Evolutionary conservation across 2,888 invertebrate species (phyloP).

Genomic region (Drosophila infuscata): DNA sequence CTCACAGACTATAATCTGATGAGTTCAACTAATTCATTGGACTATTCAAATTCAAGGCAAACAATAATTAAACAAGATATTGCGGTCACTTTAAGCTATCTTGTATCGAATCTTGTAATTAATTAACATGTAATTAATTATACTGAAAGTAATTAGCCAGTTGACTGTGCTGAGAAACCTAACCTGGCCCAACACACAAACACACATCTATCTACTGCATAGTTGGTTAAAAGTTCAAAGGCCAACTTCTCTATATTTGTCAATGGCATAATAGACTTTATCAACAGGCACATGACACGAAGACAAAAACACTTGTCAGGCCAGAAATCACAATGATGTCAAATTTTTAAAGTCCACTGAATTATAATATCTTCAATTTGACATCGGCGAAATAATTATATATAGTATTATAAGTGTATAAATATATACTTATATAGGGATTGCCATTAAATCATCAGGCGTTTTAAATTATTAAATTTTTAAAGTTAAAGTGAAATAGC

Average conservation of each 20-base stretch:
- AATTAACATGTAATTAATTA: neutral
- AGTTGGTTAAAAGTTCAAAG: neutral
- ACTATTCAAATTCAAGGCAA: neutral
- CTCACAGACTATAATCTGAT: neutral
- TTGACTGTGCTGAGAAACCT: neutral
- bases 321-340: constrained; percentile 4
- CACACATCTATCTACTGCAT: constrained; percentile 1
- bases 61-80: neutral
- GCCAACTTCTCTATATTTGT: constrained; percentile 29
- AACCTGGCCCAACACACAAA: constrained; percentile 17
- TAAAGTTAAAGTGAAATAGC: neutral
- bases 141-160: neutral
- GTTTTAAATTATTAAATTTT: neutral
- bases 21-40: neutral
- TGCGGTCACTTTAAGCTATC: neutral
- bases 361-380: neutral
- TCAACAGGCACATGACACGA: constrained; percentile 27
- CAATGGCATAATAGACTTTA: constrained; percentile 35
- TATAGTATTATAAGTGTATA: fast-evolving
- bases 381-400: neutral
- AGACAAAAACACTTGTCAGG: constrained; percentile 5
- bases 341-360: neutral
- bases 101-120: neutral
- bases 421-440: neutral
- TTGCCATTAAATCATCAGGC: neutral